These are phyloP conservation scores for Pseudochirops corinnae DNA, from an alignment of 2,797 vertebrate species.

Conservation along the genomic window DNA sequence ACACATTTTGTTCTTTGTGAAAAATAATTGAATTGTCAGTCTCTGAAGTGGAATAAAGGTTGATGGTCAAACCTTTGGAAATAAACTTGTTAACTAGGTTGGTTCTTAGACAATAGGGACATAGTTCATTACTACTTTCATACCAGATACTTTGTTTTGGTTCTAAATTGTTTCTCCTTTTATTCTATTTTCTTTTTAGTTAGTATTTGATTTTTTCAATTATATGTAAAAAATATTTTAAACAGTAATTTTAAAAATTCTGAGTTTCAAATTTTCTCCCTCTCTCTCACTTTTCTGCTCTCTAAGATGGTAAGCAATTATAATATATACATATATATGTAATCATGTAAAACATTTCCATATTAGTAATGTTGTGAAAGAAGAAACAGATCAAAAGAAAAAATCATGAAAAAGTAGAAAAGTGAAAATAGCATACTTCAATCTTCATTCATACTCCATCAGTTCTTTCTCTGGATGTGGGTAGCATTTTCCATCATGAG, in stretches of 20 bases:
- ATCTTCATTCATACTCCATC: neutral
- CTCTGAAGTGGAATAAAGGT: neutral
- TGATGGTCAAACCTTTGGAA: neutral
- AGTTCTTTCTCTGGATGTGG: neutral
- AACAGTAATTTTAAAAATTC: neutral
- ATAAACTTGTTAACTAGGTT: neutral
- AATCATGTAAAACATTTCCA: neutral
- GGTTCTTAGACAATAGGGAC: neutral
- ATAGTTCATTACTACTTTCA: neutral
- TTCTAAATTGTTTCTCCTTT: neutral
- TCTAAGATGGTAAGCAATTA: neutral
- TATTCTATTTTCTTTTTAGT: neutral
- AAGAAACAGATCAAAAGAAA: neutral
- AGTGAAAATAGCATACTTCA: neutral
- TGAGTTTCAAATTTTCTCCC: neutral
- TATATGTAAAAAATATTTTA: neutral
- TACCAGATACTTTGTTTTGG: neutral
- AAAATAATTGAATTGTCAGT: neutral
- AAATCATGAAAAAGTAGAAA: neutral
- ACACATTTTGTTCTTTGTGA: neutral
- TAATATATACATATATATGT: neutral
- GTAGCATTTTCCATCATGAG: neutral
- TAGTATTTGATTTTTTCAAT: neutral
- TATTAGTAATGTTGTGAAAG: neutral
- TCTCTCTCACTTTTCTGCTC: neutral